Evolutionary conservation across 2,113 vertebrate species (phyloP).

Genomic region (Meleagris gallopavo): DNA sequence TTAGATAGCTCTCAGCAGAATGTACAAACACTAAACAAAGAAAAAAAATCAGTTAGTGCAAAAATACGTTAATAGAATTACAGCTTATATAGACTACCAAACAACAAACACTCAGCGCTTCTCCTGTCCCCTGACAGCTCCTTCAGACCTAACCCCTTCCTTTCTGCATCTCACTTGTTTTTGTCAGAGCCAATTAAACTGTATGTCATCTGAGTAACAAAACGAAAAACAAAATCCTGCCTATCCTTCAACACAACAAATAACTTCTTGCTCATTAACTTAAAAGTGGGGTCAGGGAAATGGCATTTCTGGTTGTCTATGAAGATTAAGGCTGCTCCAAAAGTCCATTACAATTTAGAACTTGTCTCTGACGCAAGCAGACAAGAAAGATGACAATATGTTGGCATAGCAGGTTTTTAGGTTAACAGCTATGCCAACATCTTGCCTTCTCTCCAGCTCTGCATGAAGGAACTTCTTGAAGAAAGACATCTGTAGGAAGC

Average conservation of each 20-base stretch:
- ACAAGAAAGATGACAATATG: slow-evolving; percentile 85
- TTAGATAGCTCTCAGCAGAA: not conserved
- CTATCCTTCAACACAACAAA: not conserved
- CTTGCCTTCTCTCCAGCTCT: slow-evolving; percentile 84
- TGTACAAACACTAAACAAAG: not conserved
- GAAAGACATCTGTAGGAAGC: not conserved
- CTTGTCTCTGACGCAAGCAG: slow-evolving; percentile 63
- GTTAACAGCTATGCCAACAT: slow-evolving; percentile 87
- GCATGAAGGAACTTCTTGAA: slow-evolving; percentile 23
- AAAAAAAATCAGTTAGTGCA: not conserved
- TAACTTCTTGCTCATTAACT: not conserved
- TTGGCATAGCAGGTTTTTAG: slow-evolving; percentile 84
- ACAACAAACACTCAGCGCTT: not conserved
- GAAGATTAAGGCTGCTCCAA: not conserved
- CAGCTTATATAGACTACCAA: not conserved
- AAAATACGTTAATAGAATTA: not conserved
- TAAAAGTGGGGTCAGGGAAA: not conserved
- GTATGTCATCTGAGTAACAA: fast-evolving
- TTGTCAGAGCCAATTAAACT: not conserved
- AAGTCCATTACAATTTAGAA: not conserved
- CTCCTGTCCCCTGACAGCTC: fast-evolving
- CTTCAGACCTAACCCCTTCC: not conserved
- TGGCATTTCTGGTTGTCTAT: not conserved
- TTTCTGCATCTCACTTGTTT: not conserved
- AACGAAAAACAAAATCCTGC: not conserved